A percentile compares a stretch with the other conserved stretches of the same genome.
These are phyloP conservation scores for Natator depressus DNA, from an alignment of 2,113 vertebrate species.

Conservation along the genomic window DNA sequence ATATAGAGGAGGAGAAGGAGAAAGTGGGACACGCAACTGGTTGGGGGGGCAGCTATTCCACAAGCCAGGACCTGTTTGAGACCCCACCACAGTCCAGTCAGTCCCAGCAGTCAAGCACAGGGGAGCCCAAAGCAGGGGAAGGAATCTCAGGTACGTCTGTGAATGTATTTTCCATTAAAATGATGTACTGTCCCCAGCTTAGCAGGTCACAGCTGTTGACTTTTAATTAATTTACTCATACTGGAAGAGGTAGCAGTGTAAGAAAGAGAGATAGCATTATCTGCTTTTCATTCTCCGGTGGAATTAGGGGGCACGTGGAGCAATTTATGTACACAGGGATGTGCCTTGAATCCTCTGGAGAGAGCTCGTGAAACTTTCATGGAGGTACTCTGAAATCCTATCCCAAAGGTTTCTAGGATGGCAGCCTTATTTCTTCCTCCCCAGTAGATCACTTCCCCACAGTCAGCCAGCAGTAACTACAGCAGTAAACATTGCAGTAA, in stretches of 20 bases:
- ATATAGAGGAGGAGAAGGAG: too few relatives aligned
- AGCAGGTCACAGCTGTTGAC: not conserved
- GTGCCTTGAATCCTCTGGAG: not conserved
- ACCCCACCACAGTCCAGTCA: too few relatives aligned
- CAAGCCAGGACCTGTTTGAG: too few relatives aligned
- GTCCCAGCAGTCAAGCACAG: too few relatives aligned
- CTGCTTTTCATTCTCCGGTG: not conserved
- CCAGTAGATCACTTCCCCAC: not conserved
- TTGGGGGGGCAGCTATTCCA: too few relatives aligned
- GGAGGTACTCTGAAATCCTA: too few relatives aligned
- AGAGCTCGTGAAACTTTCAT: not conserved
- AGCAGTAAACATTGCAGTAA: not conserved
- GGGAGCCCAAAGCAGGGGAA: too few relatives aligned
- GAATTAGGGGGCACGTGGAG: not conserved
- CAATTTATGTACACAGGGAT: not conserved
- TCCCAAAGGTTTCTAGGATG: too few relatives aligned
- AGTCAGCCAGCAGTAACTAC: not conserved
- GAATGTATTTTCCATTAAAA: too few relatives aligned
- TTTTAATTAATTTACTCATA: not conserved
- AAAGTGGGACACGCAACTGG: too few relatives aligned
- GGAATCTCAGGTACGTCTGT: too few relatives aligned
- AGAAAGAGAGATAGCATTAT: not conserved
- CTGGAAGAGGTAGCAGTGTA: not conserved
- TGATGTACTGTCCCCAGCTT: not conserved
- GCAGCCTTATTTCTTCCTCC: not conserved